phyloP scores from a whole-genome alignment of 2,888 invertebrate species.

The Anoncus sp. region DNA sequence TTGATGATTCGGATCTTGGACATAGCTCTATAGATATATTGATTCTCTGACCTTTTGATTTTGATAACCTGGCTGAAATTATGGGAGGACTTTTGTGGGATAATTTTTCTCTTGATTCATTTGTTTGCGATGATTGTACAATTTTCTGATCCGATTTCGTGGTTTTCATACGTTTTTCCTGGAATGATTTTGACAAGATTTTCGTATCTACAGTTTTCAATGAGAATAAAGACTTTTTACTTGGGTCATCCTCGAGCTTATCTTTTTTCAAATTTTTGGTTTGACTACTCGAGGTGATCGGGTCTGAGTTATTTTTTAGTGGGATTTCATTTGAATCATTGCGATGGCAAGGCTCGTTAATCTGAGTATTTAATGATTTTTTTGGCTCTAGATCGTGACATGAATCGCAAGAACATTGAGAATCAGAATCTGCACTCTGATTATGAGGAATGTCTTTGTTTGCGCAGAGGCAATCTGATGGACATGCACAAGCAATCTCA shows the following conservation, averaged over 20 bases:
- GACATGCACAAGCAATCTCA: slow-evolving; percentile 39
- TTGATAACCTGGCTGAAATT: slow-evolving; percentile 26
- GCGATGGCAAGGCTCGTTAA: background rate
- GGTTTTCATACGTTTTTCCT: background rate
- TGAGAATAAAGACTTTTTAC: slow-evolving; percentile 20
- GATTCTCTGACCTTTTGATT: slow-evolving; percentile 46
- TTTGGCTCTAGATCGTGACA: background rate
- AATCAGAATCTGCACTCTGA: slow-evolving; percentile 30
- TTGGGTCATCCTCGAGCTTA: too few relatives aligned
- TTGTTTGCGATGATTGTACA: background rate
- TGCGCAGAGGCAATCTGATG: slow-evolving; percentile 35
- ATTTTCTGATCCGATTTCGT: background rate
- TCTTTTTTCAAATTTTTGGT: background rate
- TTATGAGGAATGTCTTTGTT: slow-evolving; percentile 33
- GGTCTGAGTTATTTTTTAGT: background rate
- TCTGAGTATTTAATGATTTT: background rate
- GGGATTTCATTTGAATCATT: background rate
- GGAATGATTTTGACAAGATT: slow-evolving; percentile 19
- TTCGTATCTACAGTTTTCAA: slow-evolving; percentile 31
- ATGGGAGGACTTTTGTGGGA: slow-evolving; percentile 17
- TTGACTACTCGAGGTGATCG: too few relatives aligned
- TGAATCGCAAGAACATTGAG: slow-evolving; percentile 35
- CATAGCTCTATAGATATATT: slow-evolving; percentile 60
- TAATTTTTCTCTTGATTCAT: slow-evolving; percentile 4
- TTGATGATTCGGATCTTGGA: slow-evolving; percentile 28